Evolutionary conservation across 2,888 invertebrate genomes (phyloP).

Genomic region (Metopia argyrocephala): DNA sequence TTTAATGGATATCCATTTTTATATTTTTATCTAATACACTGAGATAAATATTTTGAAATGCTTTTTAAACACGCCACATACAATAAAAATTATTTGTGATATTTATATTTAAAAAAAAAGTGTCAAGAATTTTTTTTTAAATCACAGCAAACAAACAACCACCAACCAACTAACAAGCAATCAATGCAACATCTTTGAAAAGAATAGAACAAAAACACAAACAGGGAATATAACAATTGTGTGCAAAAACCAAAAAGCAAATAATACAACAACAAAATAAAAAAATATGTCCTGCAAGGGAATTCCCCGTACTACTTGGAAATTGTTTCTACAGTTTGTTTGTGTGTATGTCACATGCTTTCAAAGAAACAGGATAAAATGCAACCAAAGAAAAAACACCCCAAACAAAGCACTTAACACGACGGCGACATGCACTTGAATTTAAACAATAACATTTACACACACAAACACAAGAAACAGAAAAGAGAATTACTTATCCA

Average conservation of each 20-base stretch:
- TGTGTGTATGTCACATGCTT: constrained; percentile 61
- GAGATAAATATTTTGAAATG: too few species aligned
- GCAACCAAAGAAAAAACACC: constrained; percentile 51
- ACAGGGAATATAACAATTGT: too few species aligned
- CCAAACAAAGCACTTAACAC: constrained; percentile 74
- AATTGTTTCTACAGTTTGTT: constrained; percentile 65
- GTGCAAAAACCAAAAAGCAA: background rate
- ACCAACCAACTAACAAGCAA: constrained; percentile 57
- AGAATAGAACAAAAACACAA: background rate
- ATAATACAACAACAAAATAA: background rate
- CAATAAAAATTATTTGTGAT: background rate
- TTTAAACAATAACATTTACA: constrained; percentile 69
- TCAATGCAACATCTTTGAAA: background rate
- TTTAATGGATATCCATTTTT: too few species aligned
- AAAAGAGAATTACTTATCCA: background rate
- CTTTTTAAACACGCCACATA: background rate
- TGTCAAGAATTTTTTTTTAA: constrained; percentile 33
- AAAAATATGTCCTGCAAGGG: constrained; percentile 59
- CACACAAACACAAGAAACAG: background rate
- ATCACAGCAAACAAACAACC: constrained; percentile 49
- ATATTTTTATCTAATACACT: too few species aligned
- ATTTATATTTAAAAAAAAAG: background rate
- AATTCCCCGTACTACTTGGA: constrained; percentile 59
- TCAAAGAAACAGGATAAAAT: background rate
- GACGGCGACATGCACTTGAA: constrained; percentile 77